Percentiles rank a stretch among this genome's conserved stretches.
phyloP scores from a whole-genome alignment of 2,888 invertebrate species.

The Pyrochroa serraticornis region DNA sequence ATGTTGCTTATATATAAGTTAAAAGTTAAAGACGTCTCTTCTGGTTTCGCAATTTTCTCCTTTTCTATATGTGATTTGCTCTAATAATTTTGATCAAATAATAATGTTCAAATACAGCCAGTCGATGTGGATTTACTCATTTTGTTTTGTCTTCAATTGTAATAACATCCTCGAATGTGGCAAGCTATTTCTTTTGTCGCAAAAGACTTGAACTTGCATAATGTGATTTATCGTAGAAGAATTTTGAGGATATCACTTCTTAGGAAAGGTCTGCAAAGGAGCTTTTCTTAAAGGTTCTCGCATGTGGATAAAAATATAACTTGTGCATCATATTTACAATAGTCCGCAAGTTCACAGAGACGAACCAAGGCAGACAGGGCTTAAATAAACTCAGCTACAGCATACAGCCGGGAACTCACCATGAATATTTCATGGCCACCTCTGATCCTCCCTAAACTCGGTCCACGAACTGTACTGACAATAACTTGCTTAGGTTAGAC shows the following conservation, averaged over 20 bases:
- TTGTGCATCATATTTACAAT: constrained; percentile 21
- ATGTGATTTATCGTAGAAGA: constrained; percentile 15
- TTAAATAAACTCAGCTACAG: constrained; percentile 28
- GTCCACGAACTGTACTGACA: constrained; percentile 2
- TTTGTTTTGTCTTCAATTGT: not conserved
- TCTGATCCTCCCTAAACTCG: constrained; percentile 13
- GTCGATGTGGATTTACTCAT: too few species aligned
- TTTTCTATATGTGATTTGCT: too few species aligned
- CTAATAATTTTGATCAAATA: too few species aligned
- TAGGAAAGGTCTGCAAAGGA: constrained; percentile 5
- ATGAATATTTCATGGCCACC: constrained; percentile 40
- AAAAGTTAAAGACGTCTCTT: too few species aligned
- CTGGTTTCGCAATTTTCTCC: too few species aligned
- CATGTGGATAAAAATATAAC: constrained; percentile 17
- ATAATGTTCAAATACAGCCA: too few species aligned
- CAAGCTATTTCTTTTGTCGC: constrained; percentile 7
- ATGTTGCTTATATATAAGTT: too few species aligned
- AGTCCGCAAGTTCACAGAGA: constrained; percentile 28
- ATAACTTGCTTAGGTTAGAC: constrained; percentile 5
- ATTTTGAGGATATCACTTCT: constrained; percentile 12
- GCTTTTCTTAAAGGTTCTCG: constrained; percentile 1
- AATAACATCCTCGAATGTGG: constrained; percentile 3
- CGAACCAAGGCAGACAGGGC: constrained; percentile 24
- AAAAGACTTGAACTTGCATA: constrained; percentile 7
- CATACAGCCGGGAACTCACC: constrained; percentile 30